Percentiles rank a stretch among this genome's conserved stretches.
Conservation (phyloP, 2,888 invertebrate species). For the Heliconius cydno region DNA sequence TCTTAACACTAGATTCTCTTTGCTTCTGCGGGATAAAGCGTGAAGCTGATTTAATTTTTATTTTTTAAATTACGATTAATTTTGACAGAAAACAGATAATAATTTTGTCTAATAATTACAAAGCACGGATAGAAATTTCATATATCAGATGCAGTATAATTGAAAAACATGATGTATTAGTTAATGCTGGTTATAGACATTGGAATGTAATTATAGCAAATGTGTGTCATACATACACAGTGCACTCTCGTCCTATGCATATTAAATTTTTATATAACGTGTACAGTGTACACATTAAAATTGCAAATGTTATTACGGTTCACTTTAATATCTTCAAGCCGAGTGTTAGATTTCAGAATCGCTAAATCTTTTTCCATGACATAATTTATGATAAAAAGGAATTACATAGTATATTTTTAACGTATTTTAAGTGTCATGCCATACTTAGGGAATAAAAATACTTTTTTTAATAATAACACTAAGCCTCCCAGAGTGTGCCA, state of each 20-base stretch:
- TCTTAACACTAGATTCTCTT: too few relatives aligned
- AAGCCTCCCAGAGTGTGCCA: too few relatives aligned
- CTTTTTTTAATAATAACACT: too few relatives aligned
- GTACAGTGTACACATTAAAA: constrained; percentile 17
- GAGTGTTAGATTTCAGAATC: constrained; percentile 9
- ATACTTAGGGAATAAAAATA: too few relatives aligned
- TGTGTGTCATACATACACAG: constrained; percentile 2
- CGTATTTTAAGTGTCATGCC: too few relatives aligned
- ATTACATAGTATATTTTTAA: too few relatives aligned
- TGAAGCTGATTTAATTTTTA: too few relatives aligned
- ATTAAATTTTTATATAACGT: constrained; percentile 23
- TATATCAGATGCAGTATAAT: not conserved
- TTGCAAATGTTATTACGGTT: constrained; percentile 24
- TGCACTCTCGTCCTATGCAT: constrained; percentile 16
- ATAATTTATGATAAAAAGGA: not conserved
- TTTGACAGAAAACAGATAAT: too few relatives aligned
- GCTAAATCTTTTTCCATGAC: constrained; percentile 2
- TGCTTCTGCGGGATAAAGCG: too few relatives aligned
- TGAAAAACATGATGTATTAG: constrained; percentile 26
- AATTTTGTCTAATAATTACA: too few relatives aligned
- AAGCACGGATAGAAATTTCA: not conserved
- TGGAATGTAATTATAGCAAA: constrained; percentile 26
- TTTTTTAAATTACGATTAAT: too few relatives aligned
- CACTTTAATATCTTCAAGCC: constrained; percentile 5
- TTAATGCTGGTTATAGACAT: constrained; percentile 1